phyloP scores from a whole-genome alignment of 2,113 vertebrate genomes.

The Gnathonemus echidnorhynchus region DNA sequence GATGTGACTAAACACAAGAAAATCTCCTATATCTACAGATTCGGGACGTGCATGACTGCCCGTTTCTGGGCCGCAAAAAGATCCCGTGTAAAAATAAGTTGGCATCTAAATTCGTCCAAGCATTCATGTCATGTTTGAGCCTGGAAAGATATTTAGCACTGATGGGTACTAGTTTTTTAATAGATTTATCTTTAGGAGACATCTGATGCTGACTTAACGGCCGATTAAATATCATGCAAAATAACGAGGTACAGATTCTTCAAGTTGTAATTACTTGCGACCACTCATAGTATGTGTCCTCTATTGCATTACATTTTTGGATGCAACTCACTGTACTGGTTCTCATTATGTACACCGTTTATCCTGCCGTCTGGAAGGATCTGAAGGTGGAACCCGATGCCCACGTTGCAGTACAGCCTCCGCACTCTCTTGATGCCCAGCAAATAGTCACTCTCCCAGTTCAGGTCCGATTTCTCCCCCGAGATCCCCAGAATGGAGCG shows the following conservation, averaged over 20 bases:
- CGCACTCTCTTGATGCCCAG: conserved; percentile 91
- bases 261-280: conserved; percentile 45
- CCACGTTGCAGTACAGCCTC: conserved; percentile 96
- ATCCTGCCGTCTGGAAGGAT: conserved; percentile 85
- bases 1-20: neutral
- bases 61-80: conserved; percentile 46
- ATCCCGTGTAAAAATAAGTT: conserved; percentile 65
- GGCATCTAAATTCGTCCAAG: conserved; percentile 57
- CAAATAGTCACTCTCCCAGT: conserved; percentile 93
- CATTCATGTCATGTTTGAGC: conserved; percentile 59
- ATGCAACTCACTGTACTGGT: conserved; percentile 92
- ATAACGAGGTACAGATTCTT: conserved; percentile 46
- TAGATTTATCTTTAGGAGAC: conserved; percentile 51
- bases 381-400: conserved; percentile 98
- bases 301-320: conserved; percentile 52
- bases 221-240: conserved; percentile 53
- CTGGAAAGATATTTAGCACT: conserved; percentile 44
- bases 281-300: conserved; percentile 45
- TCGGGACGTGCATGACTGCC: conserved; percentile 32
- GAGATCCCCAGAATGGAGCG: conserved; percentile 78
- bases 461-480: conserved; percentile 73
- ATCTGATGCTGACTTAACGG: conserved; percentile 45
- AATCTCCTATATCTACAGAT: conserved; percentile 22
- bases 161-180: conserved; percentile 51
- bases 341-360: conserved; percentile 86